A percentile compares a stretch with the other conserved stretches of the same genome.
These are phyloP conservation scores for Rhodeus uyekii DNA, from an alignment of 2,797 vertebrate genomes.

Conservation along the genomic window DNA sequence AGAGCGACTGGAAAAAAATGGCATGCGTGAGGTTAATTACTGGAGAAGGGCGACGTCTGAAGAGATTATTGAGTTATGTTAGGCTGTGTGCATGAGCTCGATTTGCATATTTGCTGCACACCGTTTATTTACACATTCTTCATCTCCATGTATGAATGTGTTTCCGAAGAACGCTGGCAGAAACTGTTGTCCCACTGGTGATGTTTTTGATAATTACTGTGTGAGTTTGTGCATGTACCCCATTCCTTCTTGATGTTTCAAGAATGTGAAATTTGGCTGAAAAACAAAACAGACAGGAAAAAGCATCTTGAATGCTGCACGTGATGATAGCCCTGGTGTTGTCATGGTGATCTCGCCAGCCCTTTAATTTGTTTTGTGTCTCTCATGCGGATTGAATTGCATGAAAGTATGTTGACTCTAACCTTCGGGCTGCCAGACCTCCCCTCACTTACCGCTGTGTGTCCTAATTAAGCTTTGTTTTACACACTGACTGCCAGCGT, in stretches of 20 bases:
- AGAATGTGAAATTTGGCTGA: conserved; percentile 4
- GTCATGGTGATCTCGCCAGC: conserved; percentile 48
- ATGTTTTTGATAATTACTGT: conserved; percentile 8
- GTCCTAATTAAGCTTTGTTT: conserved; percentile 45
- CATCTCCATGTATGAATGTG: conserved; percentile 19
- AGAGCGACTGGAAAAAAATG: neutral
- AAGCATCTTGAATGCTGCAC: conserved; percentile 31
- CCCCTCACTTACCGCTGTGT: conserved; percentile 35
- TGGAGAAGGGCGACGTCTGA: neutral
- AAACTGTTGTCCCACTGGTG: neutral
- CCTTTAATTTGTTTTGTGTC: conserved; percentile 30
- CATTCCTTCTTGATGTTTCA: conserved; percentile 11
- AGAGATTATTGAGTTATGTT: neutral
- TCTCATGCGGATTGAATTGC: conserved; percentile 43
- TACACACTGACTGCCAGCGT: conserved; percentile 7
- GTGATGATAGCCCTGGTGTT: conserved; percentile 40
- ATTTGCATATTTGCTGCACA: neutral
- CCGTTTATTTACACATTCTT: conserved; percentile 3
- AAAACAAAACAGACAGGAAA: conserved; percentile 14
- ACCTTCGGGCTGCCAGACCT: conserved; percentile 28
- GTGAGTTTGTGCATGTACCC: neutral
- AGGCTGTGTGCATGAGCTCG: neutral
- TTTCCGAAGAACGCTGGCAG: neutral
- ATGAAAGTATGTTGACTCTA: conserved; percentile 41
- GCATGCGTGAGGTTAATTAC: neutral